phyloP scores from a whole-genome alignment of 2,113 vertebrate species.

The Gallinago jamesoni region DNA sequence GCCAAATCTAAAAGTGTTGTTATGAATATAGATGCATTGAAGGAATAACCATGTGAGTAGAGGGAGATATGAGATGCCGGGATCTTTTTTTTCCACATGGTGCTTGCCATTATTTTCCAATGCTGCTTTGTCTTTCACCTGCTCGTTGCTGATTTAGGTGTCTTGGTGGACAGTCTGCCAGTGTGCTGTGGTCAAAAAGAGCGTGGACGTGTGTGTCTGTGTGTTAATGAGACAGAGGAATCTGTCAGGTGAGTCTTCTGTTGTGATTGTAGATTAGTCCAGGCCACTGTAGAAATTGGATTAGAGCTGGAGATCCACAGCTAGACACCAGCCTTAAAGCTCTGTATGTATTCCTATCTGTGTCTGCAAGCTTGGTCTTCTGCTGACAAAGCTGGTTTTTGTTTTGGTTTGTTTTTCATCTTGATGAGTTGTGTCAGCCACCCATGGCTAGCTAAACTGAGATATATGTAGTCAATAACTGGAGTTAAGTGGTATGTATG shows the following conservation, averaged over 20 bases:
- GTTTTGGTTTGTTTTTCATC: not conserved
- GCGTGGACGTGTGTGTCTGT: accelerated
- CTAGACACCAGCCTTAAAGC: not conserved
- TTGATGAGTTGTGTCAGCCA: not conserved
- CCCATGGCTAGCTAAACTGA: not conserved
- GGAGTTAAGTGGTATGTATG: not conserved
- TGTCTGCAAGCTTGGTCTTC: not conserved
- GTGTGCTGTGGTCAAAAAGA: not conserved
- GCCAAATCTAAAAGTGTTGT: not conserved
- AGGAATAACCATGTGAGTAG: accelerated
- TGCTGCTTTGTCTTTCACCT: not conserved
- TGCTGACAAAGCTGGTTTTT: not conserved
- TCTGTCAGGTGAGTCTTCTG: not conserved
- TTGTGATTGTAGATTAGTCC: not conserved
- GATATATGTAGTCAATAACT: not conserved
- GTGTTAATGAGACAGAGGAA: not conserved
- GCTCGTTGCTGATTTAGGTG: not conserved
- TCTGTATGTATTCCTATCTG: not conserved
- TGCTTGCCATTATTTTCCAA: not conserved
- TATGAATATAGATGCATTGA: not conserved
- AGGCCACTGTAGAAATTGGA: not conserved
- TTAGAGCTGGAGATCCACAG: not conserved
- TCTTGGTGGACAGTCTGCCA: not conserved
- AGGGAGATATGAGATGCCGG: not conserved
- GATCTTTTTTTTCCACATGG: not conserved